Conservation (phyloP, 2,888 invertebrate species). For the Morinoia aosen region DNA sequence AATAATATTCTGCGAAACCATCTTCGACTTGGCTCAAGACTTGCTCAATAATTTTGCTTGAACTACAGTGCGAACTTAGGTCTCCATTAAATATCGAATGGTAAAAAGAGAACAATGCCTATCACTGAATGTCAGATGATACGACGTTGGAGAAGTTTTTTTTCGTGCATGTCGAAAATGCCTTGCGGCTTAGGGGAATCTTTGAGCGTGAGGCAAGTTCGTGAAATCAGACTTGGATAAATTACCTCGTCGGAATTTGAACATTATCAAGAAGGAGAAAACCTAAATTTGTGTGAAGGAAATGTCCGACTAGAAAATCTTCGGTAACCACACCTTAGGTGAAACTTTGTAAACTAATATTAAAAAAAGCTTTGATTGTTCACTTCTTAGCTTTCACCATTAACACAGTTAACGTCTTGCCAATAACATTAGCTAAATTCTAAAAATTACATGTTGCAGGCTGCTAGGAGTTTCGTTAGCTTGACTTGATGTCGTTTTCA, state of each 20-base stretch:
- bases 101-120: background rate
- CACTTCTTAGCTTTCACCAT: background rate
- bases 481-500: too few relatives aligned
- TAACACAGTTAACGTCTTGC: too few relatives aligned
- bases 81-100: constrained; percentile 18
- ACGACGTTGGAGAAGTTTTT: background rate
- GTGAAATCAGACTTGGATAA: background rate
- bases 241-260: background rate
- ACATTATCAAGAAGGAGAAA: background rate
- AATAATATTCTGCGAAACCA: constrained; percentile 4
- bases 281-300: background rate
- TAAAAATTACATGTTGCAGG: too few relatives aligned
- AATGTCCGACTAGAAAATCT: background rate
- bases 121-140: constrained; percentile 24
- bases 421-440: too few relatives aligned
- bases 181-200: background rate
- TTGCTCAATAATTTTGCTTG: constrained; percentile 13
- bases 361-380: background rate
- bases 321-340: background rate
- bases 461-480: too few relatives aligned
- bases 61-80: constrained; percentile 27
- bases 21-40: background rate
- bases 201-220: background rate
- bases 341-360: background rate
- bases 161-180: constrained; percentile 16